Percentiles rank a stretch among this genome's conserved stretches.
These are phyloP conservation scores for Silvanus unidentatus DNA, from an alignment of 2,888 invertebrate genomes.

Conservation along the genomic window DNA sequence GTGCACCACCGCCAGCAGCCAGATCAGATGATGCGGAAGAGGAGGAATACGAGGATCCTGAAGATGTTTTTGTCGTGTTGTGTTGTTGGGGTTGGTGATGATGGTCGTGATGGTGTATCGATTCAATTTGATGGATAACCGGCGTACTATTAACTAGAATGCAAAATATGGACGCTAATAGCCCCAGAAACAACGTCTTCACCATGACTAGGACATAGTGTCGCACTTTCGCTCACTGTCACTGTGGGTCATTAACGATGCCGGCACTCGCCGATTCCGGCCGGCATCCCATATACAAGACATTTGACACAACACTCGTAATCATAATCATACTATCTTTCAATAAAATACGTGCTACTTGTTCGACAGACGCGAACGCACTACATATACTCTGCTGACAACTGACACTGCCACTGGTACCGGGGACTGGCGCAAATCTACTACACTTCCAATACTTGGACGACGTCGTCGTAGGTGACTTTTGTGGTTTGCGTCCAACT, in stretches of 20 bases:
- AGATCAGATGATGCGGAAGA: too few relatives aligned
- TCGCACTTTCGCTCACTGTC: conserved; percentile 40
- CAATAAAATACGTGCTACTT: conserved; percentile 41
- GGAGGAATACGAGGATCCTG: conserved; percentile 8
- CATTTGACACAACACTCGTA: conserved; percentile 35
- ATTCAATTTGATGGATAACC: conserved; percentile 16
- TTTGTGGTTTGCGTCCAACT: conserved; percentile 13
- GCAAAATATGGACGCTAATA: conserved; percentile 46
- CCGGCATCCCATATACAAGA: conserved; percentile 18
- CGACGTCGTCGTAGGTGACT: too few relatives aligned
- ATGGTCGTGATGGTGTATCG: conserved; percentile 19
- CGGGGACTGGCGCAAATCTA: conserved; percentile 22
- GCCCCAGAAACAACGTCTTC: conserved; percentile 47
- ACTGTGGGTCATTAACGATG: conserved; percentile 31
- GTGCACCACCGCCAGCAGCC: conserved; percentile 11
- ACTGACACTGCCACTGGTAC: conserved; percentile 49
- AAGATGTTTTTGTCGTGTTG: conserved; percentile 12
- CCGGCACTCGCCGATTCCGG: conserved; percentile 24
- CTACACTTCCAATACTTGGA: conserved; percentile 10
- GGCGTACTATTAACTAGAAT: conserved; percentile 38
- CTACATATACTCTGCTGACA: conserved; percentile 42
- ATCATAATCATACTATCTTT: conserved; percentile 34
- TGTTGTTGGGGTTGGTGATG: conserved; percentile 22
- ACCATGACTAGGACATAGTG: conserved; percentile 49
- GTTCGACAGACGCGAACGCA: conserved; percentile 50